phyloP scores from a whole-genome alignment of 2,113 vertebrate genomes.

The Pituophis catenifer region DNA sequence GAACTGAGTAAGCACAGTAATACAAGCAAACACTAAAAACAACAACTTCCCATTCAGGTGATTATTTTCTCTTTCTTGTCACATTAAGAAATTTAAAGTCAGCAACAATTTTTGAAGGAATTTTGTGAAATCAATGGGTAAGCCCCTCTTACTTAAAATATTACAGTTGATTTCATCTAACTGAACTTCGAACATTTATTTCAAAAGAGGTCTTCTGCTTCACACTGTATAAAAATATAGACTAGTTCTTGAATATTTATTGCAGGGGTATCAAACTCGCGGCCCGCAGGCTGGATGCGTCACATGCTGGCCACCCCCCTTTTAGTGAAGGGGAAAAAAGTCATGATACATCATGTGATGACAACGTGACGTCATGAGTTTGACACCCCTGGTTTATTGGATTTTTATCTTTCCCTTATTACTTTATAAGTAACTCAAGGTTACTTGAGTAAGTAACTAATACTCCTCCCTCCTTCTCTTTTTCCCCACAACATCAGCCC shows the following conservation, averaged over 20 bases:
- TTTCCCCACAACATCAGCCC: not conserved
- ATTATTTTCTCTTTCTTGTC: not conserved
- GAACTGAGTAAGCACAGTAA: not conserved
- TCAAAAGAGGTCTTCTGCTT: not conserved
- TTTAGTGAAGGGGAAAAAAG: too few species aligned
- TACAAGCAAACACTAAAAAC: not conserved
- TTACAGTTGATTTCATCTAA: not conserved
- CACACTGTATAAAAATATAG: not conserved
- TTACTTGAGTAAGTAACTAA: not conserved
- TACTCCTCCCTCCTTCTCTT: not conserved
- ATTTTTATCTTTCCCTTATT: not conserved
- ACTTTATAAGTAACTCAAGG: not conserved
- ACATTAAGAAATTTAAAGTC: not conserved
- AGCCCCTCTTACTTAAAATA: not conserved
- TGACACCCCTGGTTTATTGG: not conserved
- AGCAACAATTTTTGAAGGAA: not conserved
- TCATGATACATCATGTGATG: too few species aligned
- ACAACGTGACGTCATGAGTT: too few species aligned
- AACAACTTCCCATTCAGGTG: not conserved
- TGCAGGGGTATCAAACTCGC: too few species aligned
- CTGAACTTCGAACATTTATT: not conserved
- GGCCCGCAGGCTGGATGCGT: too few species aligned
- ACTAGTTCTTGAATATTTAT: not conserved
- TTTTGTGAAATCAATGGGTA: not conserved
- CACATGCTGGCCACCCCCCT: too few species aligned